These are phyloP conservation scores for Steromphala cineraria DNA, from an alignment of 2,888 invertebrate genomes.

Conservation along the genomic window DNA sequence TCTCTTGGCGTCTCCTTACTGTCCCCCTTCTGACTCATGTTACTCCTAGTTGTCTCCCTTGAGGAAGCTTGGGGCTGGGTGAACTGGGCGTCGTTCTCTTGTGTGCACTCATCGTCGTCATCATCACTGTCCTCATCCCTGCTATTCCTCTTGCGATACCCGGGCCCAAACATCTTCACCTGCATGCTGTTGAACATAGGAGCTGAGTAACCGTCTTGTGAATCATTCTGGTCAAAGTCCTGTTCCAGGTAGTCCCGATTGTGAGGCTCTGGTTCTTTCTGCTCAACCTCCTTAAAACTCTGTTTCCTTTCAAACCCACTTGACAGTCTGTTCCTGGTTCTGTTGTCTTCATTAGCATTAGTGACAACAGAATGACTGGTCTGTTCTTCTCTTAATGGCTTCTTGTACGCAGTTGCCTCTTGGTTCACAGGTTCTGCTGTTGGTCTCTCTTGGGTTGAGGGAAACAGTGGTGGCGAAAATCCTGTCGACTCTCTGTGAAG, in stretches of 20 bases:
- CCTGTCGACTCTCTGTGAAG: conserved; percentile 44
- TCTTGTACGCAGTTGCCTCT: neutral
- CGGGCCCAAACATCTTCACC: conserved; percentile 7
- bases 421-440: too few relatives aligned
- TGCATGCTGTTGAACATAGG: conserved; percentile 7
- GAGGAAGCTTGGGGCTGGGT: too few relatives aligned
- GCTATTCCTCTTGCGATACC: neutral
- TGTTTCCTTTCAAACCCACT: neutral
- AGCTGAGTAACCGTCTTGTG: neutral
- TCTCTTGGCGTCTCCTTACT: too few relatives aligned
- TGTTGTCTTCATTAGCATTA: neutral
- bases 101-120: neutral
- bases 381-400: neutral
- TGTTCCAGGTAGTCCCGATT: neutral
- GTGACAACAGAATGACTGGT: neutral
- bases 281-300: neutral
- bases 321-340: neutral
- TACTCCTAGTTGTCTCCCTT: too few relatives aligned
- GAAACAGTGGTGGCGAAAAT: conserved; percentile 36
- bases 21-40: too few relatives aligned
- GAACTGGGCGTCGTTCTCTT: neutral
- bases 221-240: neutral
- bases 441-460: neutral
- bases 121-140: neutral
- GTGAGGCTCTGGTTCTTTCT: neutral